Conservation (phyloP, 2,797 vertebrate genomes). For the Chaetophractus vellerosus region DNA sequence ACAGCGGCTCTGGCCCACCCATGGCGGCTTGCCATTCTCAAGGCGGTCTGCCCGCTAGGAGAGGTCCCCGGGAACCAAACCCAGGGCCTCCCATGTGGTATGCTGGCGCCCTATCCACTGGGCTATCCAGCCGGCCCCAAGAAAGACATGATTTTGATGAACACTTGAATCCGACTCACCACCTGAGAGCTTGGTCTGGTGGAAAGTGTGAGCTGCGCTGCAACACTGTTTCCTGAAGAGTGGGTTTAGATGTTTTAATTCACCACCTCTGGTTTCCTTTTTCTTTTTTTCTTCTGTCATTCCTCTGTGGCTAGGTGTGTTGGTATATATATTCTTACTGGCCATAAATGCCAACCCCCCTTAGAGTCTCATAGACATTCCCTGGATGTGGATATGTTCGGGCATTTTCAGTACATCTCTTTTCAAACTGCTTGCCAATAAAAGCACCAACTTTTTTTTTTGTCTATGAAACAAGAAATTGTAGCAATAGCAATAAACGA, state of each 20-base stretch:
- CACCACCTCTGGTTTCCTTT: not conserved
- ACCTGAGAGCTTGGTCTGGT: not conserved
- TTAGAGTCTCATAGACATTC: not conserved
- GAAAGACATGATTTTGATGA: not conserved
- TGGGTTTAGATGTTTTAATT: not conserved
- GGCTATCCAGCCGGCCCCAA: too few species aligned
- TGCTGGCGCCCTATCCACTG: too few species aligned
- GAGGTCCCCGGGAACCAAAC: too few species aligned
- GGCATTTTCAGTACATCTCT: slow-evolving; percentile 52
- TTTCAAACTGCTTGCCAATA: not conserved
- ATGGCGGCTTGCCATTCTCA: too few species aligned
- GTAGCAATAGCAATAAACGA: not conserved
- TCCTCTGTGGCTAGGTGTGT: not conserved
- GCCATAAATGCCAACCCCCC: not conserved
- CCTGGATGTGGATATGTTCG: not conserved
- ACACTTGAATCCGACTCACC: not conserved
- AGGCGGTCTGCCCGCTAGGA: too few species aligned
- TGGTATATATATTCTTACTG: not conserved
- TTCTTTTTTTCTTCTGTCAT: not conserved
- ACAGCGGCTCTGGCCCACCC: too few species aligned
- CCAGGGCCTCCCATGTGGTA: too few species aligned
- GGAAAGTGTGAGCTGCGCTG: not conserved
- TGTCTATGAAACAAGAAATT: not conserved
- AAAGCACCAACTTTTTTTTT: not conserved
- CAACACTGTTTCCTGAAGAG: not conserved